Evolutionary conservation across 1,140 invertebrate species (phyloP), one percentile per base, ranked within the genome.

Genomic region (Alviniconcha marisindica): DNA sequence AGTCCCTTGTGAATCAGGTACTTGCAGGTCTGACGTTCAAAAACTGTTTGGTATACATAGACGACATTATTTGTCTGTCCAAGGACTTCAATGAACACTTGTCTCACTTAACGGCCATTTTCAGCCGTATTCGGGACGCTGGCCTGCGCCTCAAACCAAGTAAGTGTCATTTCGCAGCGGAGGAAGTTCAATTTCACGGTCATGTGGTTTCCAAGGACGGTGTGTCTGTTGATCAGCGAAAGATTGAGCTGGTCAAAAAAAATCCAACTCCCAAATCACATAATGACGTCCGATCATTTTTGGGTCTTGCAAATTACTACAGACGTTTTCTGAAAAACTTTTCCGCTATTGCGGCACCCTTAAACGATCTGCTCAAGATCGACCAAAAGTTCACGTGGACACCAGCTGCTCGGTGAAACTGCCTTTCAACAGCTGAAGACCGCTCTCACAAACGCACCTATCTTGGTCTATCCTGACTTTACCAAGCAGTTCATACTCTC

Each of bases 241-340:
- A 92, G 77, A 84, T 90, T 33, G 63, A 84, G 42, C 83, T 85
- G 21, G 80, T 92, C 38, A 66, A 63, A 28, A 54, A 87, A 21
- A 88, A 81, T 51, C 89, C 89, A 18, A 82, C 40, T 24, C 91
- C 91, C 38, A 84, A 14, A 18, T 85, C 84, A 44, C 28, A 86
- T 1, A 84, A 84, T 40, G 74, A 87, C 15, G 60, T 91, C 1
- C 44, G 83, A 80, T 33, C 83, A 28, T 91, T 91, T 81, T 60
- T 91, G 15, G 88, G 88, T 40, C 74, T 89, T 38, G 73, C 81
- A 28, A 76, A 79, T 4, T 88, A 82, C 80, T 88, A 87, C 56
- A 36, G 87, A 31, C 83, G 85, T 66, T 88, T 89, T 82, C 79
- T 88, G 14, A 71, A 69, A 42, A 80, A 84, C 54, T 88, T 85